Evolutionary conservation across 2,888 invertebrate genomes (phyloP), one percentile per base, ranked within the genome.

Genomic region (Corythucha ciliata): DNA sequence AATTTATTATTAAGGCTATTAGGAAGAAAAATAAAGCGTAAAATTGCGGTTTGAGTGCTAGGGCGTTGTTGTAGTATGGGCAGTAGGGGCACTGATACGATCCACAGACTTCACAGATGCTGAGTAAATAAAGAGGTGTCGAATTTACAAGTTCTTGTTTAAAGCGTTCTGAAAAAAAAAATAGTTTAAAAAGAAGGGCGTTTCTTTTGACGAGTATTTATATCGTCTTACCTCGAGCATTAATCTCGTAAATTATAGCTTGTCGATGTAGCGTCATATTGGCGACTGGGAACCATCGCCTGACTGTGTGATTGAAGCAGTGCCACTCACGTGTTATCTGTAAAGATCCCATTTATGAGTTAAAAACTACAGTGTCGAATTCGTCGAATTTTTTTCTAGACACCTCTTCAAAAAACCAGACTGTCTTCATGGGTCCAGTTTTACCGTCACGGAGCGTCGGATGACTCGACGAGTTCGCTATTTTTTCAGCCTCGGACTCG

Each of bases 251-350:
- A 12, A 75, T 67, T 50, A 69, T 66, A 42, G 74, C 72, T 54
- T 70, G 68, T 53, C 74, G 68, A 55, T 71, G 69, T 14, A 70
- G 66, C 3, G 75, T 74, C 58, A 72, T 66, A 62, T 76, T 76
- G 21, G 75, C 76, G 2, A 74, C 72, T 1, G 76, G 75, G 58
- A 67, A 72, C 74, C 75, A 76, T 32, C 76, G 66, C 48, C 69
- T 69, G 1, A 74, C 67, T 10, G 70, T 67, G 61, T 74, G 72
- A 44, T 69, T 68, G 49, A 76, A 72, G 62, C 76, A 76, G 2
- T 69, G 69, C 63, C 65, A 65, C 36, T 68, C 66, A n/a, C 60
- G 55, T 20, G 63, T 59, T 42, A 67, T 58, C 67, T 66, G 59
- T 32, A 52, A 52, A 22, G 20, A 33, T 46, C n/a, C 18, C 10